Conservation (phyloP, 2,113 vertebrate genomes). For the Cryptoleucopteryx plumbea region DNA sequence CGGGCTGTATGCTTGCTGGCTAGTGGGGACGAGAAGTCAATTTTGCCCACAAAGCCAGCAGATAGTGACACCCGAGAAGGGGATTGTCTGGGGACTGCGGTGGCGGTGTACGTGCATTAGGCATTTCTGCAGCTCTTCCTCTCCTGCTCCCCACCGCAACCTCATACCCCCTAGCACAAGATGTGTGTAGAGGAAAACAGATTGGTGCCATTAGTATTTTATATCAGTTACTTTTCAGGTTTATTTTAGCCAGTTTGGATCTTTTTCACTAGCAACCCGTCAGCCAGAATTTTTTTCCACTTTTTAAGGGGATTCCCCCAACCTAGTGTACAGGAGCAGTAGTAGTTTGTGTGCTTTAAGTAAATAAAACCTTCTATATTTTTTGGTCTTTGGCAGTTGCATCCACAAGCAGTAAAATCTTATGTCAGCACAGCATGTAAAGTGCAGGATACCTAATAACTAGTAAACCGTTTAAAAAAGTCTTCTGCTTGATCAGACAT, state of each 20-base stretch:
- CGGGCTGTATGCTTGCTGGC: not conserved
- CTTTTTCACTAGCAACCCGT: not conserved
- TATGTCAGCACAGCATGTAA: not conserved
- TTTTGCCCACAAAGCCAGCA: not conserved
- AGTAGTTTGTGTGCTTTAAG: not conserved
- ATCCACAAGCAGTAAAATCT: conserved; percentile 28
- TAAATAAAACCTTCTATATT: conserved; percentile 48
- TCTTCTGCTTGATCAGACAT: conserved; percentile 21
- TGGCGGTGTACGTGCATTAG: accelerated
- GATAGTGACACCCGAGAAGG: not conserved
- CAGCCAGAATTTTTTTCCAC: not conserved
- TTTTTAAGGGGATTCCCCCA: not conserved
- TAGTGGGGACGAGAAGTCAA: not conserved
- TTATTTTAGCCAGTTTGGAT: conserved; percentile 2
- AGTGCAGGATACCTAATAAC: conserved; percentile 10
- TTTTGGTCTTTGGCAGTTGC: conserved; percentile 47
- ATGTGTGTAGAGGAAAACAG: not conserved
- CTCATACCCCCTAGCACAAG: not conserved
- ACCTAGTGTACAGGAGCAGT: not conserved
- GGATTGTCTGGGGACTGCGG: not conserved
- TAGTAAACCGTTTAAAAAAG: not conserved
- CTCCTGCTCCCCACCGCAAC: not conserved
- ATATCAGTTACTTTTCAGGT: not conserved
- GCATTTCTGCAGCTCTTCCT: not conserved
- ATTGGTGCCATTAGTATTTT: not conserved